Conservation (phyloP, 1,140 invertebrate genomes). For the Drosophila kikkawai region DNA sequence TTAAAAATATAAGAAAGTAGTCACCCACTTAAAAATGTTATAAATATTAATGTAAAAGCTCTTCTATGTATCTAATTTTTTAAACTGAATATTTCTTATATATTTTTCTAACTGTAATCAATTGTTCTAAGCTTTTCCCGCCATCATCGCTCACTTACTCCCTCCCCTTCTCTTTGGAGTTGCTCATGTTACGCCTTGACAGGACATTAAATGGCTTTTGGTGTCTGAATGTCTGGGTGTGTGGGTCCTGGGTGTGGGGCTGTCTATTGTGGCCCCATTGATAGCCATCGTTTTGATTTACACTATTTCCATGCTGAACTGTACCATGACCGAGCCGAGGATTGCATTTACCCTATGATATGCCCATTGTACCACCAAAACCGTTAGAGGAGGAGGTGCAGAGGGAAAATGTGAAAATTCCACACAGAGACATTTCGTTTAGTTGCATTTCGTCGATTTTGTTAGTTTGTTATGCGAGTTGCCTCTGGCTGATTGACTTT, state of each 20-base stretch:
- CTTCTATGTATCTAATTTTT: too few relatives aligned
- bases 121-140: slow-evolving; percentile 10
- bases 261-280: slow-evolving; percentile 20
- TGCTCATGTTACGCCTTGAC: slow-evolving; percentile 44
- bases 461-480: slow-evolving; percentile 43
- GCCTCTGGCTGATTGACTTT: slow-evolving; percentile 49
- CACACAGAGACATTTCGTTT: slow-evolving; percentile 37
- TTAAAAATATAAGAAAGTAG: background rate
- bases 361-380: slow-evolving; percentile 25
- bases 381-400: background rate
- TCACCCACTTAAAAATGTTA: background rate
- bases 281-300: slow-evolving; percentile 42
- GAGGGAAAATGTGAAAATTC: slow-evolving; percentile 1
- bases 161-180: slow-evolving; percentile 3
- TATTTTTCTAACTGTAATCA: background rate
- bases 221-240: slow-evolving; percentile 29
- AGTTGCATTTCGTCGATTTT: slow-evolving; percentile 38
- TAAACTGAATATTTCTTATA: fast-evolving
- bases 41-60: background rate
- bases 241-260: background rate
- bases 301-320: slow-evolving; percentile 20
- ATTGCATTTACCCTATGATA: slow-evolving; percentile 18
- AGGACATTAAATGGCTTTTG: slow-evolving; percentile 52
- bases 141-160: slow-evolving; percentile 5
- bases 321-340: slow-evolving; percentile 15